phyloP scores from a whole-genome alignment of 2,888 invertebrate species.

The Eupsilia transversa region DNA sequence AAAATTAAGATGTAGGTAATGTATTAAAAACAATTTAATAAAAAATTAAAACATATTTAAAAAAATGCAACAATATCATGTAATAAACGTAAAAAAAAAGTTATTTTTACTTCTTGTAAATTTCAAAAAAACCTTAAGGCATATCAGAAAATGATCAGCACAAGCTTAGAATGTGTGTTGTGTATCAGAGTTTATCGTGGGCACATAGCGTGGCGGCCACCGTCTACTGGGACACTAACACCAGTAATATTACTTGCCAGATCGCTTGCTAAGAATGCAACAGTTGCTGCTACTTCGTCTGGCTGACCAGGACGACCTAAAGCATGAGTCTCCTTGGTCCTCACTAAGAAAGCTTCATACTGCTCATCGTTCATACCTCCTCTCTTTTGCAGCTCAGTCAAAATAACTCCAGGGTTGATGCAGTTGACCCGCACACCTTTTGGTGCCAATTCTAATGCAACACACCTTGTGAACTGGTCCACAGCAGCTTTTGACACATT shows the following conservation, averaged over 20 bases:
- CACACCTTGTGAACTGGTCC: constrained; percentile 98
- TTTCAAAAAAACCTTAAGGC: constrained; percentile 34
- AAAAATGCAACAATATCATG: constrained; percentile 18
- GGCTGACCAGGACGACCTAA: constrained; percentile 96
- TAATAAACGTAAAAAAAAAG: constrained; percentile 2
- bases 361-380: constrained; percentile 96
- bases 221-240: constrained; percentile 96
- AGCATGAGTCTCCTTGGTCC: constrained; percentile 97
- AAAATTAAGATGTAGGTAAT: background rate
- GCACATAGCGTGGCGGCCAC: constrained; percentile 98
- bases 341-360: constrained; percentile 96
- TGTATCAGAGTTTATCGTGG: constrained; percentile 91
- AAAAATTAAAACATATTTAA: constrained; percentile 32
- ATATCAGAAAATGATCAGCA: constrained; percentile 3
- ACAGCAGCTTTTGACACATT: constrained; percentile 98
- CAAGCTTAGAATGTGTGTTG: background rate
- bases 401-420: constrained; percentile 97
- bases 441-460: constrained; percentile 95
- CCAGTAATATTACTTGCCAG: constrained; percentile 97
- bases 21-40: constrained; percentile 19
- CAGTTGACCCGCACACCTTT: constrained; percentile 97
- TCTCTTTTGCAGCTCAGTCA: constrained; percentile 96
- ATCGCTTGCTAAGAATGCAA: constrained; percentile 97
- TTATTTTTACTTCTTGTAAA: constrained; percentile 34
- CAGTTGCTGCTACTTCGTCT: constrained; percentile 96